These are phyloP conservation scores for Cantharis flavilabris DNA, from an alignment of 2,888 invertebrate species.

Conservation along the genomic window DNA sequence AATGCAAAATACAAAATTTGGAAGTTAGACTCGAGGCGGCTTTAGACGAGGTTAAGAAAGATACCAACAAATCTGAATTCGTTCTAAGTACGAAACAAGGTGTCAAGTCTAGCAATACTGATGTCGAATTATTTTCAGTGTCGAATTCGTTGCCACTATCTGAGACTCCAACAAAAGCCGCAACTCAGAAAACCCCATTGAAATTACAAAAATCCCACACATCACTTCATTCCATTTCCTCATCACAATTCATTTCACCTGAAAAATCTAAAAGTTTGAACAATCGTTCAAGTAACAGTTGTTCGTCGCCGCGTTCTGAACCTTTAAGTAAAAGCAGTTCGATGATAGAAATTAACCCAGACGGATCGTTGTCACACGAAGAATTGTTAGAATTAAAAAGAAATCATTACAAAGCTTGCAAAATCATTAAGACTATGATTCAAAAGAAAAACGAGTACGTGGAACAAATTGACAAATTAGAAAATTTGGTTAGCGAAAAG, in stretches of 20 bases:
- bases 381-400: slow-evolving; percentile 36
- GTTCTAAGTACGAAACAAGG: slow-evolving; percentile 7
- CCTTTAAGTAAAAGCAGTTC: background rate
- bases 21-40: slow-evolving; percentile 48
- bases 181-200: slow-evolving; percentile 29
- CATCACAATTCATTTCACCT: background rate
- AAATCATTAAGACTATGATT: slow-evolving; percentile 53
- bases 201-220: slow-evolving; percentile 3
- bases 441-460: slow-evolving; percentile 46
- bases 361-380: slow-evolving; percentile 26
- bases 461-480: slow-evolving; percentile 48
- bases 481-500: slow-evolving; percentile 44
- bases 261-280: background rate
- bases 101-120: slow-evolving; percentile 42
- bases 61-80: slow-evolving; percentile 35
- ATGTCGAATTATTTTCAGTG: slow-evolving; percentile 52
- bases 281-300: background rate
- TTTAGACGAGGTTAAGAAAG: slow-evolving; percentile 47
- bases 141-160: slow-evolving; percentile 49
- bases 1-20: slow-evolving; percentile 43
- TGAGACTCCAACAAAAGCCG: slow-evolving; percentile 48
- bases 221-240: background rate
- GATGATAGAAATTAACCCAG: slow-evolving; percentile 2
- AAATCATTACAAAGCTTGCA: slow-evolving; percentile 53
- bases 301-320: background rate